A percentile compares a stretch with the other conserved stretches of the same genome.
These are phyloP conservation scores for Nesospiza acunhae DNA, from an alignment of 2,113 vertebrate species.

Conservation along the genomic window DNA sequence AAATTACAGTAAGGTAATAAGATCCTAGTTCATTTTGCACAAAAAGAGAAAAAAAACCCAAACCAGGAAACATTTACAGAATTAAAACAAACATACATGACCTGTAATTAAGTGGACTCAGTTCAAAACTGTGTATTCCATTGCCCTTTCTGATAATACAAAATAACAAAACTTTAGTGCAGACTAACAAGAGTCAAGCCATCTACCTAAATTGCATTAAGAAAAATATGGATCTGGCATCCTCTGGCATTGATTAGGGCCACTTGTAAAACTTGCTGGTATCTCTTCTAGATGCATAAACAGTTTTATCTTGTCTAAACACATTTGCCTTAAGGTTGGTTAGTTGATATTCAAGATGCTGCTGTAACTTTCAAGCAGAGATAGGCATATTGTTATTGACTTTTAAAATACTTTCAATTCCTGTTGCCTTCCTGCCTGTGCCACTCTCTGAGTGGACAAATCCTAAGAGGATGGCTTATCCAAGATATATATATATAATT, in stretches of 20 bases:
- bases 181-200: neutral
- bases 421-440: neutral
- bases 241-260: neutral
- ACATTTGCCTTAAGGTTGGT: neutral
- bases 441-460: neutral
- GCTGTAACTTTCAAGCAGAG: conserved; percentile 1
- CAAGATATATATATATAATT: neutral
- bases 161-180: neutral
- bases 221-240: neutral
- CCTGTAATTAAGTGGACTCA: neutral
- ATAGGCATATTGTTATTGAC: neutral
- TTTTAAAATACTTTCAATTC: conserved; percentile 15
- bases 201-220: neutral
- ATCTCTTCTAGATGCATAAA: neutral
- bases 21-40: neutral
- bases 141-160: neutral
- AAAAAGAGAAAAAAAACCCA: neutral
- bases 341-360: neutral
- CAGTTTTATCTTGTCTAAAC: conserved; percentile 35
- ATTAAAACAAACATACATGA: neutral
- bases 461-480: neutral
- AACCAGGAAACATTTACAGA: neutral
- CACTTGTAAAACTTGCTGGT: neutral
- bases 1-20: neutral
- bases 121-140: neutral